Evolutionary conservation across 2,113 vertebrate species (phyloP).

Genomic region (Forbesichthys papilliferus): DNA sequence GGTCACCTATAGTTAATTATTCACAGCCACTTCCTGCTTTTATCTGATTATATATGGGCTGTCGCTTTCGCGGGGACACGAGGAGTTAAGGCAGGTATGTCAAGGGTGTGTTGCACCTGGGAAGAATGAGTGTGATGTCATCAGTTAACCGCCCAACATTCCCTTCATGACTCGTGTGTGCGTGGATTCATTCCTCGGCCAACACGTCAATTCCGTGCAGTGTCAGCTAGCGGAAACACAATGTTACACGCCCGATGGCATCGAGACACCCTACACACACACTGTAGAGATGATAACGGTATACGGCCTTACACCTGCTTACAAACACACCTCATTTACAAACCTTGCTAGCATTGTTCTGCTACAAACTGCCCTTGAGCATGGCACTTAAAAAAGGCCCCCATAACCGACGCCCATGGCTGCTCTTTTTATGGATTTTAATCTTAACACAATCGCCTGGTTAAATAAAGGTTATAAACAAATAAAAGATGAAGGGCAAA

Average conservation of each 20-base stretch:
- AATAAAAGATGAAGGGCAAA: too few relatives aligned
- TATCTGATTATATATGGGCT: constrained; percentile 1
- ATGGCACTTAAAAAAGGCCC: neutral
- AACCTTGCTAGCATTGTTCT: neutral
- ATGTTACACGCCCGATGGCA: too few relatives aligned
- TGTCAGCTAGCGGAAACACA: too few relatives aligned
- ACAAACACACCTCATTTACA: too few relatives aligned
- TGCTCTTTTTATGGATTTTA: neutral
- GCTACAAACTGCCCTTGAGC: neutral
- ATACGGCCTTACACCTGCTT: too few relatives aligned
- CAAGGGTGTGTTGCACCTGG: constrained; percentile 43
- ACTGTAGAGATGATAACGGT: too few relatives aligned
- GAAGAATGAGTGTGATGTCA: constrained; percentile 22
- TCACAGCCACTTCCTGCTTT: neutral
- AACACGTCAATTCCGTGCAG: neutral
- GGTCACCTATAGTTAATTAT: neutral
- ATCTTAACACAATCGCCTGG: too few relatives aligned
- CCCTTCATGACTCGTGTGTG: constrained; percentile 18
- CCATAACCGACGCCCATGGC: neutral
- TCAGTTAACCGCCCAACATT: constrained; percentile 39
- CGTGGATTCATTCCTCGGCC: constrained; percentile 10
- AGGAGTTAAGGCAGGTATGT: too few relatives aligned
- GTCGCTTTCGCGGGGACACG: too few relatives aligned
- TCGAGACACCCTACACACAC: too few relatives aligned
- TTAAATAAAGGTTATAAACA: too few relatives aligned